Percentiles rank a stretch among this genome's conserved stretches.
These are phyloP conservation scores for Chrysotoxum bicinctum DNA, from an alignment of 2,888 invertebrate genomes.

Conservation along the genomic window DNA sequence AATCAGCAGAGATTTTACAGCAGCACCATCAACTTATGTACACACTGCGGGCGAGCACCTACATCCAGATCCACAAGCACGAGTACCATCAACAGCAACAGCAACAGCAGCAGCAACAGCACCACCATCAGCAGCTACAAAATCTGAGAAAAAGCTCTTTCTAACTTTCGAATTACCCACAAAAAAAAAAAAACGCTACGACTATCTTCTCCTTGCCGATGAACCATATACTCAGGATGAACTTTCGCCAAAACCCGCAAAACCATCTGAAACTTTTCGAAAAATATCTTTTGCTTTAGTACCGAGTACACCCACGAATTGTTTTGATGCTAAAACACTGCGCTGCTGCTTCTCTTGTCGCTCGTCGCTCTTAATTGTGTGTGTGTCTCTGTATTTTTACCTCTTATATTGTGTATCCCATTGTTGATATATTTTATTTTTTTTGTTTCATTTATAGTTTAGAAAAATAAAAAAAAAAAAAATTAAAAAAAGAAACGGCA, in stretches of 20 bases:
- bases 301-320: conserved; percentile 73
- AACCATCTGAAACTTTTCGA: conserved; percentile 57
- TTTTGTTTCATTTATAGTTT: conserved; percentile 50
- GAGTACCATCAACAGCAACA: conserved; percentile 15
- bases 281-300: conserved; percentile 67
- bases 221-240: conserved; percentile 34
- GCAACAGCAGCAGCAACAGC: not conserved
- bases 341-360: conserved; percentile 63
- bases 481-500: not conserved
- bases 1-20: conserved; percentile 28
- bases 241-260: conserved; percentile 52
- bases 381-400: conserved; percentile 56
- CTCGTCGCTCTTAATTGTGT: conserved; percentile 57
- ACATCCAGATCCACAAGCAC: conserved; percentile 12
- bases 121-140: conserved; percentile 27
- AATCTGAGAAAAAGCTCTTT: conserved; percentile 61
- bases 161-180: conserved; percentile 27
- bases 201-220: conserved; percentile 46
- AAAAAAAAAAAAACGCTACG: not conserved
- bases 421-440: conserved; percentile 56
- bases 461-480: conserved; percentile 19
- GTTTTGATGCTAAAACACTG: conserved; percentile 70
- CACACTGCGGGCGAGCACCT: conserved; percentile 44
- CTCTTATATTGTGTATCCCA: conserved; percentile 63
- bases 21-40: conserved; percentile 38